Evolutionary conservation across 2,113 vertebrate genomes (phyloP).

Genomic region (Pteropus alecto): DNA sequence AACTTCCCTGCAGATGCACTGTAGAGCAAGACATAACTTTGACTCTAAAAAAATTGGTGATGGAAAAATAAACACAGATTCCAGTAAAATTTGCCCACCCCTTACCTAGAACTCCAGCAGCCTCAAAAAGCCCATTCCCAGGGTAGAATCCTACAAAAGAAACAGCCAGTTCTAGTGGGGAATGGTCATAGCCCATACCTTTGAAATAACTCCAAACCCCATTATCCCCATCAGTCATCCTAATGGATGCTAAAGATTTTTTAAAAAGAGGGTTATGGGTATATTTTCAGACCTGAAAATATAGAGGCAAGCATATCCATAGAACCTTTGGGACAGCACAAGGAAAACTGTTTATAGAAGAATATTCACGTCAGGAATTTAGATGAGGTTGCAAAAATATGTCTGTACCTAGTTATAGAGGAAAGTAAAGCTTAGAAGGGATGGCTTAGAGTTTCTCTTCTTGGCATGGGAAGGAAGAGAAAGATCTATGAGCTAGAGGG

Average conservation of each 20-base stretch:
- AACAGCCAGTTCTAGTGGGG: not conserved
- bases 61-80: not conserved
- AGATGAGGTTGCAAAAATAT: not conserved
- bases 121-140: not conserved
- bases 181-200: not conserved
- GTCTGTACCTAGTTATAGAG: not conserved
- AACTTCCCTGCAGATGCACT: not conserved
- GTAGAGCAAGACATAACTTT: not conserved
- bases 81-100: not conserved
- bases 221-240: not conserved
- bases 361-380: slow-evolving; percentile 20
- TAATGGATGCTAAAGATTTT: not conserved
- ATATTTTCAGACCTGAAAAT: not conserved
- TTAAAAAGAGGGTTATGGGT: not conserved
- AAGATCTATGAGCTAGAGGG: not conserved
- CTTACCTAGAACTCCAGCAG: not conserved
- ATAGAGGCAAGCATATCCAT: not conserved
- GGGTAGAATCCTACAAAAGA: not conserved
- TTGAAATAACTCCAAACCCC: not conserved
- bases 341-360: slow-evolving; percentile 30
- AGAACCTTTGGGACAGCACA: not conserved
- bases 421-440: slow-evolving; percentile 19
- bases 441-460: not conserved
- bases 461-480: not conserved
- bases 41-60: not conserved